A percentile compares a stretch with the other conserved stretches of the same genome.
These are phyloP conservation scores for Phytoseiulus persimilis DNA, from an alignment of 2,888 invertebrate species.

Conservation along the genomic window DNA sequence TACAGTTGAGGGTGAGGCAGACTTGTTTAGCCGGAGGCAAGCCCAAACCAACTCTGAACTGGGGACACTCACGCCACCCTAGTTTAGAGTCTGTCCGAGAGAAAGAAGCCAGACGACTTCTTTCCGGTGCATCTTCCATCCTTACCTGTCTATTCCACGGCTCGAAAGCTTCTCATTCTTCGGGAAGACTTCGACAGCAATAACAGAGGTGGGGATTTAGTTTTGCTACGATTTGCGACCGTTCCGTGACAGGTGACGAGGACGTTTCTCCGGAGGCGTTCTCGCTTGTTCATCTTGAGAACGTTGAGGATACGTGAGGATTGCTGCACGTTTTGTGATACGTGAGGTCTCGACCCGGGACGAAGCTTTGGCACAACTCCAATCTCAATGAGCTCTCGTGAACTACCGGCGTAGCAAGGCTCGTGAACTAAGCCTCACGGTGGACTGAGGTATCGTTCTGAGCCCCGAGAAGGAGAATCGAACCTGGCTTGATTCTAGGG, in stretches of 20 bases:
- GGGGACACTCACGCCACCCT: constrained; percentile 5
- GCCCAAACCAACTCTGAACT: neutral
- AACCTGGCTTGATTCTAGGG: too few species aligned
- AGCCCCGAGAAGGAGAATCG: neutral
- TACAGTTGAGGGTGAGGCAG: neutral
- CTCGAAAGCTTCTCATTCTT: neutral
- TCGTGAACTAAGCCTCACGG: too few species aligned
- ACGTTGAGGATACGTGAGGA: neutral
- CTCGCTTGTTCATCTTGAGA: neutral
- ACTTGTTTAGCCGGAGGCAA: neutral
- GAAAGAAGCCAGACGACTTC: neutral
- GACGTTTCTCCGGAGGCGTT: neutral
- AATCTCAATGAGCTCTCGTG: neutral
- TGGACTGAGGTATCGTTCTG: too few species aligned
- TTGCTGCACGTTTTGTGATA: neutral
- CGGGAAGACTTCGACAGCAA: neutral
- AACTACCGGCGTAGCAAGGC: neutral
- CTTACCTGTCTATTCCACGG: neutral
- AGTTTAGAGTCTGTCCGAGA: neutral
- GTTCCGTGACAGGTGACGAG: too few species aligned
- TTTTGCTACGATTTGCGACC: neutral
- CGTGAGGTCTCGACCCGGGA: neutral
- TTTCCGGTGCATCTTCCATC: neutral
- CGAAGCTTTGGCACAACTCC: neutral
- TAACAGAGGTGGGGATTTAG: neutral